Evolutionary conservation across 2,113 vertebrate genomes (phyloP), one percentile per base, ranked within the genome.

Genomic region (Notothenia coriiceps): DNA sequence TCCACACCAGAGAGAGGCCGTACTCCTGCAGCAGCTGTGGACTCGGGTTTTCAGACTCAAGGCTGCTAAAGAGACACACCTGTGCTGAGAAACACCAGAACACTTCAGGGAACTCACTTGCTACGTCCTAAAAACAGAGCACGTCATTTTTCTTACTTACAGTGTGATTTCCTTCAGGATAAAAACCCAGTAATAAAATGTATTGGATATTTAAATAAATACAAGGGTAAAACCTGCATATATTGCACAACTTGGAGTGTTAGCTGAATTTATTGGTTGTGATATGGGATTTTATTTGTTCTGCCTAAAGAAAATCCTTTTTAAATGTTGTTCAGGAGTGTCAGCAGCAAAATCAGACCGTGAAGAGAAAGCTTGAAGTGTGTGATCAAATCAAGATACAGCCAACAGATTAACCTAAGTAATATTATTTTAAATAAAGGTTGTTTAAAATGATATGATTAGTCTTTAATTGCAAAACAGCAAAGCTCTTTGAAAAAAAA

Each of bases 1-100:
- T 90, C 18, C 92, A 94, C 88, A 94, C 92, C 0, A 88, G 90
- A 40, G 88, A 91, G 17, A 71, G 82, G 2, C 90, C 90, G 2
- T 91, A 88, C 0, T 56, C 79, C 4, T 94, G 91, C 65, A 75
- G 77, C 85, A 35, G 65, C 66, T 92, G 92, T 2, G 88, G 90
- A 62, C 74, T 82, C 0, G 77, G 90, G 3, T 94, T 94, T 49
- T 93, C 92, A 4, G 90, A 94, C 70, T 93, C 92, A 0, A 82
- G 90, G 46, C 82, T 86, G 52, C 81, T 93, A 10, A 93, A 84
- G 80, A 94, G 20, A 77, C 92, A 94, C 47, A 91, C 65, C 52
- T 95, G 94, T 44, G 2, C 57, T 10, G 73, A 80, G 22, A 79
- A 83, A 15, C 12, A 18, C 5, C 51, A 63, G 33, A 67, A 69